Evolutionary conservation across 30 jellyfish, hydroid and myxozoan species (phyloP).

Genomic region (Clytia hemisphaerica): DNA sequence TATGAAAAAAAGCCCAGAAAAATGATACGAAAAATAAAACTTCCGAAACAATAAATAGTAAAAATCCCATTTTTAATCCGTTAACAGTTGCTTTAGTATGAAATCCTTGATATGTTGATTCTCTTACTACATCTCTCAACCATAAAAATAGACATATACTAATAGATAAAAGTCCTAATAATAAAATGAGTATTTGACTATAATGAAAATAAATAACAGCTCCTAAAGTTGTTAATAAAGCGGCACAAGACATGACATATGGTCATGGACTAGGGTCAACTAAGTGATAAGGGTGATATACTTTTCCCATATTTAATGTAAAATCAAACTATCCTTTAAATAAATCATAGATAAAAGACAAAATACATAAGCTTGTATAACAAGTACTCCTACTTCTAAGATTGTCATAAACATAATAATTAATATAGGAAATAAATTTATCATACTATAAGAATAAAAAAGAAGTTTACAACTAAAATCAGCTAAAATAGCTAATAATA

Average conservation of each 20-base stretch:
- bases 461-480: slow-evolving; percentile 19
- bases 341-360: slow-evolving; percentile 18
- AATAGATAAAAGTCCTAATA: background rate
- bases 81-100: slow-evolving; percentile 11
- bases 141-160: slow-evolving; percentile 12
- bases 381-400: slow-evolving; percentile 37
- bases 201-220: slow-evolving; percentile 48
- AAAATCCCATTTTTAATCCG: slow-evolving; percentile 27
- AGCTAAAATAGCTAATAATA: slow-evolving; percentile 31
- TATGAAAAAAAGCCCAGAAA: slow-evolving; percentile 55
- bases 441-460: background rate
- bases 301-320: slow-evolving; percentile 36
- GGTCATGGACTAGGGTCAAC: slow-evolving; percentile 74
- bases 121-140: slow-evolving; percentile 48
- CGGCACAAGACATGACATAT: slow-evolving; percentile 11
- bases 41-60: slow-evolving; percentile 45
- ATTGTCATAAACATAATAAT: slow-evolving; percentile 26
- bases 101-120: slow-evolving; percentile 36
- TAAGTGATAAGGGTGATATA: slow-evolving; percentile 49
- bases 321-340: slow-evolving; percentile 31
- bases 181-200: slow-evolving; percentile 12
- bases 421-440: slow-evolving; percentile 12
- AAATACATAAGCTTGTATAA: slow-evolving; percentile 58
- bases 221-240: slow-evolving; percentile 33
- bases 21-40: slow-evolving; percentile 37